These are phyloP conservation scores for Caenorhabditis virilis DNA, from an alignment of 2,888 invertebrate species.

Conservation along the genomic window DNA sequence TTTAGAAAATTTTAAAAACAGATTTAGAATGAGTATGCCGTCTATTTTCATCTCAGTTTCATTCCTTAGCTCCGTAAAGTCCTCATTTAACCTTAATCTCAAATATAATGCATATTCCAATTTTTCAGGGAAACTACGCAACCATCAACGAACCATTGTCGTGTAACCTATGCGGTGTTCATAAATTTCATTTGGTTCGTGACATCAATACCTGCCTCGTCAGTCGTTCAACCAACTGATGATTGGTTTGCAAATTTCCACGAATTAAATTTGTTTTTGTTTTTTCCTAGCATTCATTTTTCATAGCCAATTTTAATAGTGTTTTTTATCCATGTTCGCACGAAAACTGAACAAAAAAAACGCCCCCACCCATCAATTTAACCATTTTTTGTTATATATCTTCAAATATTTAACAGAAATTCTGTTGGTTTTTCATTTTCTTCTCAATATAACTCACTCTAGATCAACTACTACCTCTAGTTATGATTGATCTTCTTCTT, in stretches of 20 bases:
- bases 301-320: neutral
- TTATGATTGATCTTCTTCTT: too few relatives aligned
- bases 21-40: too few relatives aligned
- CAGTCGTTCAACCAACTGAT: neutral
- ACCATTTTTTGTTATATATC: too few relatives aligned
- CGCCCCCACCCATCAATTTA: too few relatives aligned
- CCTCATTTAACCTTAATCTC: too few relatives aligned
- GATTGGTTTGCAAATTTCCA: neutral
- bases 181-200: conserved; percentile 41
- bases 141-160: conserved; percentile 46
- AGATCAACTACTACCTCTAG: too few relatives aligned
- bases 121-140: conserved; percentile 47
- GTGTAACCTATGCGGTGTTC: conserved; percentile 45
- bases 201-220: conserved; percentile 30
- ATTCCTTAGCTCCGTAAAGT: too few relatives aligned
- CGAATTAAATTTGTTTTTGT: neutral
- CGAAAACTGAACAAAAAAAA: neutral
- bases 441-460: too few relatives aligned
- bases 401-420: neutral
- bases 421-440: neutral
- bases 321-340: too few relatives aligned
- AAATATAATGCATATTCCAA: conserved; percentile 1
- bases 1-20: too few relatives aligned
- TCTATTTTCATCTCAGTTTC: too few relatives aligned
- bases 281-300: neutral